Conservation (phyloP, 2,113 vertebrate species). For the Seriola aureovittata region DNA sequence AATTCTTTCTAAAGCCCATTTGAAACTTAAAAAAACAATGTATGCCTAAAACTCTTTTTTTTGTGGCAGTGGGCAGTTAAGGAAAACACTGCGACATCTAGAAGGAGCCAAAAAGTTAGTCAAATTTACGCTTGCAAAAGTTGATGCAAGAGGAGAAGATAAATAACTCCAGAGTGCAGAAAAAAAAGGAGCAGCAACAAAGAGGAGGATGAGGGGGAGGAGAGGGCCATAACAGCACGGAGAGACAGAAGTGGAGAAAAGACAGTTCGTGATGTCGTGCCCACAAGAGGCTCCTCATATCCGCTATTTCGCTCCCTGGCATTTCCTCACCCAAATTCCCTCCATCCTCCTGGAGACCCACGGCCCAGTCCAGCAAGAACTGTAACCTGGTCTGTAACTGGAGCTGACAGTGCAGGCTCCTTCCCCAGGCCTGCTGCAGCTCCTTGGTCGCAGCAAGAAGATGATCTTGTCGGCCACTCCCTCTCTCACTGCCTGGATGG, state of each 20-base stretch:
- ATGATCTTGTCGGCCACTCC: constrained; percentile 50
- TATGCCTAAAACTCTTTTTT: too few relatives aligned
- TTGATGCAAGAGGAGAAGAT: background rate
- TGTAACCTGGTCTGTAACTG: constrained; percentile 83
- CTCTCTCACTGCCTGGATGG: constrained; percentile 48
- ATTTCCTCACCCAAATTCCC: constrained; percentile 83
- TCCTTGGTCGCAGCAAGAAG: constrained; percentile 78
- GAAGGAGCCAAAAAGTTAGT: constrained; percentile 3
- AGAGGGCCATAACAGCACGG: background rate
- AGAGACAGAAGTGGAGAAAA: background rate
- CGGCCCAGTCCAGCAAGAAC: constrained; percentile 77
- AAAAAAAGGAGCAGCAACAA: background rate
- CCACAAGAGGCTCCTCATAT: background rate
- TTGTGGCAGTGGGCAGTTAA: background rate
- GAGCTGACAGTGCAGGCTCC: constrained; percentile 80
- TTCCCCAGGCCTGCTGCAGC: constrained; percentile 78
- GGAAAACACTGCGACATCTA: background rate
- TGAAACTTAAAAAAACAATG: too few relatives aligned
- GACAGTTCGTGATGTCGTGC: background rate
- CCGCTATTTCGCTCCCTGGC: background rate
- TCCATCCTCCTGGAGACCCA: constrained; percentile 75
- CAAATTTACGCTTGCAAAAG: background rate
- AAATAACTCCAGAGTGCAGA: background rate
- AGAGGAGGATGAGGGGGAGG: background rate
- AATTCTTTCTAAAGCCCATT: background rate